Conservation (phyloP, 2,888 invertebrate species). For the Lasioglossum marginatum region DNA sequence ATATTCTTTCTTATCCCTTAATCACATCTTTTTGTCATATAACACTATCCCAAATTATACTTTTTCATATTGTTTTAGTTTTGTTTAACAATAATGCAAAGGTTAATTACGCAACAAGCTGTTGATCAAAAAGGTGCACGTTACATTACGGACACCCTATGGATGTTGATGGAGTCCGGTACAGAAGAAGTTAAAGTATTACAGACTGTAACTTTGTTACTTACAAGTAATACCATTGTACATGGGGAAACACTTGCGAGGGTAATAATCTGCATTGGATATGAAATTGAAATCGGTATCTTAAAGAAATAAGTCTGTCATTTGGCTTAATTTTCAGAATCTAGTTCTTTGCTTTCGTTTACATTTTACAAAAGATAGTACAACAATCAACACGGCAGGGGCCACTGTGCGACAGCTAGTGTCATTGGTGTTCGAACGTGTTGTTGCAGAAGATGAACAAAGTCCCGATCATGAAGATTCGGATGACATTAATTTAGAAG, state of each 20-base stretch:
- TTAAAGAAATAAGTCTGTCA: slow-evolving; percentile 9
- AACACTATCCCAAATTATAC: slow-evolving; percentile 13
- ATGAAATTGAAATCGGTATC: neutral
- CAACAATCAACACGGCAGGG: slow-evolving; percentile 98
- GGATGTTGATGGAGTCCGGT: slow-evolving; percentile 97
- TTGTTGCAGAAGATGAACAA: slow-evolving; percentile 90
- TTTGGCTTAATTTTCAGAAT: slow-evolving; percentile 87
- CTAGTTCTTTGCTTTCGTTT: slow-evolving; percentile 98
- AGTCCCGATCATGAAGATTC: slow-evolving; percentile 72
- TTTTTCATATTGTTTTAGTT: slow-evolving; percentile 87
- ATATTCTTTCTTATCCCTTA: slow-evolving; percentile 51
- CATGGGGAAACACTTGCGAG: slow-evolving; percentile 97
- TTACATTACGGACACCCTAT: slow-evolving; percentile 96
- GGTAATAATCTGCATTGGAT: slow-evolving; percentile 85
- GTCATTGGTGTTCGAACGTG: slow-evolving; percentile 95
- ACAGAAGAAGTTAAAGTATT: slow-evolving; percentile 98
- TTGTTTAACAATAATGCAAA: slow-evolving; percentile 96
- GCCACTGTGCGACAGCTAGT: slow-evolving; percentile 98
- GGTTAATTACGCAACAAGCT: slow-evolving; percentile 95
- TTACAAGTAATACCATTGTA: slow-evolving; percentile 98
- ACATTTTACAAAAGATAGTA: slow-evolving; percentile 96
- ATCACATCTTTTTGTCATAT: neutral
- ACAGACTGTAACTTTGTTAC: slow-evolving; percentile 96
- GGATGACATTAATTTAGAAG: slow-evolving; percentile 89
- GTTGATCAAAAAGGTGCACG: slow-evolving; percentile 96